Base-by-base conservation (phyloP, 2,888 invertebrate genomes). In the Cheiracanthium punctorium region DNA sequence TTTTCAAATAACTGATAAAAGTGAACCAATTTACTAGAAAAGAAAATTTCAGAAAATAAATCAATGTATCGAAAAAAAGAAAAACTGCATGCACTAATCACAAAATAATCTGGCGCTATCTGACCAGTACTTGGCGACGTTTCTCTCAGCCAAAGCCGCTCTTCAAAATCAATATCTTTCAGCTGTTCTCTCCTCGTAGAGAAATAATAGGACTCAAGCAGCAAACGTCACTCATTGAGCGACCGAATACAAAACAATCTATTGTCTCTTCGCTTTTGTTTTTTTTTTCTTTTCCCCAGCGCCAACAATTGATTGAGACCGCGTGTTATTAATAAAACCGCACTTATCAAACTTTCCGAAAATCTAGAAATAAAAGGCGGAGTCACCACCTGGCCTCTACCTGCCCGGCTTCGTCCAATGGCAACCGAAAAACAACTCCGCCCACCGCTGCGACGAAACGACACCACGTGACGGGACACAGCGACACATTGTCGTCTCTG, bases 401-500 rank as follows among this genome's bases (percentile, higher is more conserved):
- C 79, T 79, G 79, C 32, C 14, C 29, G 58, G 17, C n/a, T 52
- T 37, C 33, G 33, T 28, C 84, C 79, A 85, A 79, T 84, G 48
- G 29, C 28, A 69, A 14, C 20, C 30, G 29, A 52, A 70, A 65
- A 32, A 37, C 24, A 29, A 37, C 79, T 41, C 79, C 84, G 79
- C 84, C 84, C 69, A 37, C 67, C 5, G 28, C 70, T 30, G 69
- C 77, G 82, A 84, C 76, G 52, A 48, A n/a, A 43, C 43, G 82
- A 84, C 82, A 77, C 67, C 84, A 85, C 84, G 84, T 85, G 84
- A 85, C 79, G 52, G 12, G 65, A 41, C 52, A 84, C 77, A 84
- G 77, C 82, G 84, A 79, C 84, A 79, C 79, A 67, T 33, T 85
- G 84, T 85, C 84, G 77, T 84, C 72, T 64, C 28, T 85, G 84